Base-by-base conservation (phyloP, 2,113 vertebrate genomes). In the Cyanoderma ruficeps region DNA sequence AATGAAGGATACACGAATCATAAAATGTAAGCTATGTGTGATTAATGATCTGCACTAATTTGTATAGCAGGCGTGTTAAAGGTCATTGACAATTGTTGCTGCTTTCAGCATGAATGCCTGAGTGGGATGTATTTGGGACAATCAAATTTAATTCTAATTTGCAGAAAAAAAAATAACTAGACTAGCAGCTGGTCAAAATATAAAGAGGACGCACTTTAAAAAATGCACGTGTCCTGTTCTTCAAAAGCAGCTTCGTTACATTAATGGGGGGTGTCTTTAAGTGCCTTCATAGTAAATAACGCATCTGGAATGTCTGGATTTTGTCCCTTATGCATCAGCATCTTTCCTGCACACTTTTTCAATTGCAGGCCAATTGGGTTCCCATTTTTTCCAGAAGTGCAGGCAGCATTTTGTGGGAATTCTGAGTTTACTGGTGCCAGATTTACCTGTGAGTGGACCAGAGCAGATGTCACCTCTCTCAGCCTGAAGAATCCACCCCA, bases 1-100 rank as follows among this genome's bases (percentile, higher is more conserved):
- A 74, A 93, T 91, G 94, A 96, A 96, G 85, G 92, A 96, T 94
- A 93, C 94, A 64, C 72, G 74, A 95, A 97, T 93, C 94, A 96
- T 94, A 89, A 97, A 97, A 96, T 83, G 90, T 90, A 93, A 94
- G 96, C 95, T 94, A 92, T 84, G 50, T 50, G 95, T 94, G 97
- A 97, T 97, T 96, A 89, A 97, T 87, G 96, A 91, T 91, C 93
- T 64, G 96, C 95, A 52, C 90, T 96, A 69, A 96, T 96, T 95
- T 97, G 94, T 96, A 97, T 91, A 97, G 96, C 96, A 79, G 96
- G 96, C 91, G 37, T 94, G 96, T 96, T 94, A 92, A 97, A 97
- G 96, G 97, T 96, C 95, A 83, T 68, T 94, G 97, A 96, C 97
- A 97, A 93, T 95, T 97, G 97, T 97, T 97, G 96, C 96, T 96